Evolutionary conservation across 2,888 invertebrate genomes (phyloP).

Genomic region (Amorpha juglandis): DNA sequence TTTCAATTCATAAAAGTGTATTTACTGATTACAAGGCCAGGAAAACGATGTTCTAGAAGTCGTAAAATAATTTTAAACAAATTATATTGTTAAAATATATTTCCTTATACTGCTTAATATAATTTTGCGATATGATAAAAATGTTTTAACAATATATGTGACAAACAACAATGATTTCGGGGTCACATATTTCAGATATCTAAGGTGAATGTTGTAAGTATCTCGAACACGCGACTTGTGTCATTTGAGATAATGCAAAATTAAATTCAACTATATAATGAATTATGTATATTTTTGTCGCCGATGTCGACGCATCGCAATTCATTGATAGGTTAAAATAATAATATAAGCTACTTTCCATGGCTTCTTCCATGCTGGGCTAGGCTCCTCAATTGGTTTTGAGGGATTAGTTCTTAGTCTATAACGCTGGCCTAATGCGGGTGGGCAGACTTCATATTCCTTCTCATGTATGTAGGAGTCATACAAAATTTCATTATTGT

Average conservation of each 20-base stretch:
- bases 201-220: slow-evolving; percentile 19
- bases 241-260: neutral
- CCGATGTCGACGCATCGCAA: neutral
- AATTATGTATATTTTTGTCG: neutral
- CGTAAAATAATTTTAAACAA: neutral
- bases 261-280: neutral
- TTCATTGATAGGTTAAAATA: no score
- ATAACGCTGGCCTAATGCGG: no score
- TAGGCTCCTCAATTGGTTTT: no score
- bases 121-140: slow-evolving; percentile 2
- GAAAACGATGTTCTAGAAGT: neutral
- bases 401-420: no score
- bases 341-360: no score
- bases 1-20: neutral
- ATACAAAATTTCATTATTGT: no score
- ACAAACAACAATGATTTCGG: slow-evolving; percentile 25
- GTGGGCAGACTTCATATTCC: no score
- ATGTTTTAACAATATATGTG: slow-evolving; percentile 10
- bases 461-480: no score
- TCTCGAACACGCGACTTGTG: slow-evolving; percentile 20
- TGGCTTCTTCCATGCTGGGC: no score
- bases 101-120: slow-evolving; percentile 1
- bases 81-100: neutral
- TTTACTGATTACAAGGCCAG: neutral
- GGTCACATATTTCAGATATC: slow-evolving; percentile 27